phyloP scores from a whole-genome alignment of 2,888 invertebrate genomes.

The Synanthedon tipuliformis region DNA sequence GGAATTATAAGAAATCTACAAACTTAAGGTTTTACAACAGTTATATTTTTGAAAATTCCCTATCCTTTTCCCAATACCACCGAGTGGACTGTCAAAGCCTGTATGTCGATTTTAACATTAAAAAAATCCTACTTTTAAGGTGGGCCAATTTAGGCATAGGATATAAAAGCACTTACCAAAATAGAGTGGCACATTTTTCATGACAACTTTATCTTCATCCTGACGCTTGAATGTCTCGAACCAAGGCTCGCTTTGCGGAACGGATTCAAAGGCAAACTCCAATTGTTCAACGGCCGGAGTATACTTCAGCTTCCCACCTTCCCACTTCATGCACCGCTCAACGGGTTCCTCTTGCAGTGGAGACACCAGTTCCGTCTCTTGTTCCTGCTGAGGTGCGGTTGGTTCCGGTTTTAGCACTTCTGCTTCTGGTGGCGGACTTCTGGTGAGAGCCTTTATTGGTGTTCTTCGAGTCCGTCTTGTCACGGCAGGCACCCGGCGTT shows the following conservation, averaged over 20 bases:
- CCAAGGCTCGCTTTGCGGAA: slow-evolving; percentile 82
- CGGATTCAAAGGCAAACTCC: slow-evolving; percentile 80
- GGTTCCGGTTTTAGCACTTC: slow-evolving; percentile 7
- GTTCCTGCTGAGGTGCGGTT: slow-evolving; percentile 8
- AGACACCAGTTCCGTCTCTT: slow-evolving; percentile 16
- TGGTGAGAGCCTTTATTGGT: slow-evolving; percentile 7
- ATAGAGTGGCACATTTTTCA: slow-evolving; percentile 70
- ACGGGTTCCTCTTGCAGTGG: slow-evolving; percentile 39
- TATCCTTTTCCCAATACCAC: no score
- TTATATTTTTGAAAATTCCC: no score
- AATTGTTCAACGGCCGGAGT: slow-evolving; percentile 71
- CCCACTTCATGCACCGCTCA: slow-evolving; percentile 58
- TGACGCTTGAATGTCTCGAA: slow-evolving; percentile 82
- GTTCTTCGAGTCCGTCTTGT: slow-evolving; percentile 24
- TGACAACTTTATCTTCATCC: slow-evolving; percentile 76
- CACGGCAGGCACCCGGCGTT: slow-evolving; percentile 27
- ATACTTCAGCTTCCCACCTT: slow-evolving; percentile 53
- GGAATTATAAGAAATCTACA: background rate
- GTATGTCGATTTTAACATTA: no score
- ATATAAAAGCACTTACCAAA: slow-evolving; percentile 55
- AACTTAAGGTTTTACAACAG: no score
- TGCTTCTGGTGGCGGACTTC: slow-evolving; percentile 16
- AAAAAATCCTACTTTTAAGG: slow-evolving; percentile 2
- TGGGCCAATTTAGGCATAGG: slow-evolving; percentile 12
- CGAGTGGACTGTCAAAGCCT: no score